A percentile compares a stretch with the other conserved stretches of the same genome.
Evolutionary conservation across 2,797 vertebrate species (phyloP).

Genomic region (Danio jaintianensis): DNA sequence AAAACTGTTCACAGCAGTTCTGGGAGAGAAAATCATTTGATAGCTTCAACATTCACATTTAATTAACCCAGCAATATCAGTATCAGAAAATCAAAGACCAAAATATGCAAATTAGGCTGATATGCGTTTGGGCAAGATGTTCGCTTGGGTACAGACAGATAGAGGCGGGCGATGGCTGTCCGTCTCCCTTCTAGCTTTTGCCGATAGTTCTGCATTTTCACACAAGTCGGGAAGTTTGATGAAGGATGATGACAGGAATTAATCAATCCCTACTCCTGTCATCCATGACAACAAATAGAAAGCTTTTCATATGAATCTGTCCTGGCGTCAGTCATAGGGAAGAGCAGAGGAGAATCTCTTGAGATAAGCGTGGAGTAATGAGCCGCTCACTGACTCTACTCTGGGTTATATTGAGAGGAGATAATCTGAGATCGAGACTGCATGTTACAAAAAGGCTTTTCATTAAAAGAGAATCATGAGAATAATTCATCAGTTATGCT

Average conservation of each 20-base stretch:
- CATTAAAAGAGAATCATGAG: constrained; percentile 43
- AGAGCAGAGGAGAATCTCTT: constrained; percentile 23
- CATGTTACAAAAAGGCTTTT: constrained; percentile 47
- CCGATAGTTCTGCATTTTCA: constrained; percentile 29
- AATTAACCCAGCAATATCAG: constrained; percentile 55
- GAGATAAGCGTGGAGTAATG: constrained; percentile 55
- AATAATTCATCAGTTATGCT: constrained; percentile 43
- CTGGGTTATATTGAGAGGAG: constrained; percentile 20
- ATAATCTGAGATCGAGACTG: constrained; percentile 32
- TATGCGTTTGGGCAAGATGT: constrained; percentile 31
- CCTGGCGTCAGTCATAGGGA: constrained; percentile 38
- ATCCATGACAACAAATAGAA: constrained; percentile 47
- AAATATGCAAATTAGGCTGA: constrained; percentile 56
- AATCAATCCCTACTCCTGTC: constrained; percentile 53
- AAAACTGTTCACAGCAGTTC: constrained; percentile 23
- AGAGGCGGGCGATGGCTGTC: constrained; percentile 43
- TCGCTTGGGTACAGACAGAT: constrained; percentile 36
- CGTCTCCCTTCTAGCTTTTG: constrained; percentile 41
- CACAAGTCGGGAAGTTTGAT: constrained; percentile 38
- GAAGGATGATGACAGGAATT: constrained; percentile 49
- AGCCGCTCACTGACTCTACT: constrained; percentile 39
- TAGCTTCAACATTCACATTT: constrained; percentile 57
- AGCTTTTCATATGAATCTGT: constrained; percentile 48
- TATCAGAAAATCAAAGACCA: constrained; percentile 55
- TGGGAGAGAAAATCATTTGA: constrained; percentile 48